A percentile compares a stretch with the other conserved stretches of the same genome.
Evolutionary conservation across 92 coral and sea anemone species (phyloP).

Genomic region (Chrysogorgia sp.): DNA sequence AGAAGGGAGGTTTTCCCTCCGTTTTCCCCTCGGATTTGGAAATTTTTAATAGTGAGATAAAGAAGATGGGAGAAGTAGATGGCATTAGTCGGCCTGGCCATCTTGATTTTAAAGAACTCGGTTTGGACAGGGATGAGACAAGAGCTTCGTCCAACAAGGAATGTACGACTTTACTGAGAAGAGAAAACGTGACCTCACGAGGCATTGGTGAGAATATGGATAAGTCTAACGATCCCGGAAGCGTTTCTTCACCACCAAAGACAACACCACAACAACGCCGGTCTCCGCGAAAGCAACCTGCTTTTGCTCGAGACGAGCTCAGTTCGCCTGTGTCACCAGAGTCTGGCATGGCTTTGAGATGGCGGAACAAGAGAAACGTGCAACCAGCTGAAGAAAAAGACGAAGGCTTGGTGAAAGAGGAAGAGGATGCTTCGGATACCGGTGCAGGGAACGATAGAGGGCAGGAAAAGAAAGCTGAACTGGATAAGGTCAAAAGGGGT

Average conservation of each 20-base stretch:
- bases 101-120: slow-evolving; percentile 36
- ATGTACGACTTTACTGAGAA: slow-evolving; percentile 32
- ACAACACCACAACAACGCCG: neutral
- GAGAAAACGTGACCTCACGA: neutral
- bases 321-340: neutral
- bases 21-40: neutral
- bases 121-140: slow-evolving; percentile 48
- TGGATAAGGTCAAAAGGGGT: slow-evolving; percentile 21
- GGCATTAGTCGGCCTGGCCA: slow-evolving; percentile 3
- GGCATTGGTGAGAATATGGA: neutral
- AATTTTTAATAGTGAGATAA: neutral
- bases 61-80: neutral
- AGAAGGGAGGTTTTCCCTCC: neutral
- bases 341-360: slow-evolving; percentile 17
- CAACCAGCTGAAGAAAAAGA: slow-evolving; percentile 33
- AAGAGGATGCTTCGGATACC: neutral
- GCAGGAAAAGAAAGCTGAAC: slow-evolving; percentile 34
- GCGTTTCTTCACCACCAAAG: neutral
- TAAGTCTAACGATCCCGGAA: neutral
- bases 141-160: slow-evolving; percentile 40
- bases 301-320: slow-evolving; percentile 2
- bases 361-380: slow-evolving; percentile 8
- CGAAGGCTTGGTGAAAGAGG: slow-evolving; percentile 23
- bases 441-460: slow-evolving; percentile 32
- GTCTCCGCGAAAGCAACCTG: slow-evolving; percentile 6